phyloP scores from a whole-genome alignment of 2,888 invertebrate species.

The Platycheirus rosarum region DNA sequence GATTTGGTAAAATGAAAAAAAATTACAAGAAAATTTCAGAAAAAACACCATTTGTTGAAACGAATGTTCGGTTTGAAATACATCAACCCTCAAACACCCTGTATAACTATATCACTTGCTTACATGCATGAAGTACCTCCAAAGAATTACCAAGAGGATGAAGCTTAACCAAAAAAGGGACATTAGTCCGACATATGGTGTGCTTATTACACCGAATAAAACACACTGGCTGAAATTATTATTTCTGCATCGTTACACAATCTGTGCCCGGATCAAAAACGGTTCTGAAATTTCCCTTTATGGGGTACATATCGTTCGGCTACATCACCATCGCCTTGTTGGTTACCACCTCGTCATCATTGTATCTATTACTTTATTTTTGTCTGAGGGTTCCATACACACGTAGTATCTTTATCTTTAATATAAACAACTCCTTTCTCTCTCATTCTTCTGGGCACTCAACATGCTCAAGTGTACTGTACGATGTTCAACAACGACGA shows the following conservation, averaged over 20 bases:
- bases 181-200: slow-evolving; percentile 71
- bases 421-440: slow-evolving; percentile 55
- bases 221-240: slow-evolving; percentile 53
- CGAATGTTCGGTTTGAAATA: no score
- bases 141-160: slow-evolving; percentile 28
- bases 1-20: no score
- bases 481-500: slow-evolving; percentile 42
- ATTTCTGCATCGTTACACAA: slow-evolving; percentile 72
- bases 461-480: slow-evolving; percentile 12
- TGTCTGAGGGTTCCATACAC: no score
- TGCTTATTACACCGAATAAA: slow-evolving; percentile 65
- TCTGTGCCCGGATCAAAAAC: slow-evolving; percentile 31
- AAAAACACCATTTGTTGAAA: no score
- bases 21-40: no score
- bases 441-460: slow-evolving; percentile 4
- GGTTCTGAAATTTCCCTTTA: slow-evolving; percentile 11
- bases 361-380: no score
- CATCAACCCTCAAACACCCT: slow-evolving; percentile 14
- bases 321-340: no score
- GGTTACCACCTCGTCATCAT: no score
- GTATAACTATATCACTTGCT: background rate
- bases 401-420: no score
- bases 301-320: background rate
- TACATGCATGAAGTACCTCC: slow-evolving; percentile 10
- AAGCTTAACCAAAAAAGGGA: slow-evolving; percentile 56